Evolutionary conservation across 2,797 vertebrate species (phyloP).

Genomic region (Typhlichthys subterraneus): DNA sequence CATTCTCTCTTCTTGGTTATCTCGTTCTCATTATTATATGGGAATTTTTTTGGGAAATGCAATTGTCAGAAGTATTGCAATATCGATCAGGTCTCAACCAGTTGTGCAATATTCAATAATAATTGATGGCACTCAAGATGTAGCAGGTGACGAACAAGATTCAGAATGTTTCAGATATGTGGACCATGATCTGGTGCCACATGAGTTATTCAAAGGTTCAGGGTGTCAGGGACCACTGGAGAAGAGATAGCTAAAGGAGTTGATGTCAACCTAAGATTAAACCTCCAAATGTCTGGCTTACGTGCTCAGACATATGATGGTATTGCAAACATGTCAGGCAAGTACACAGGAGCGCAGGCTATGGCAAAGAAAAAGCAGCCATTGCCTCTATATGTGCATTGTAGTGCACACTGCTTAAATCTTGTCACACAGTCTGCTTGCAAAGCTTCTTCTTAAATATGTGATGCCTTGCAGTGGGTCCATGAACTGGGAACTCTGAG

Average conservation of each 20-base stretch:
- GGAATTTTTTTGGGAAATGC: neutral
- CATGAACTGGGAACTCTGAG: constrained; percentile 22
- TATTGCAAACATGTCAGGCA: constrained; percentile 28
- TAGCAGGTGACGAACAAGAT: constrained; percentile 26
- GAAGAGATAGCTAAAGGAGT: constrained; percentile 19
- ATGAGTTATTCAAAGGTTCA: constrained; percentile 29
- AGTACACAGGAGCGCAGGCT: constrained; percentile 17
- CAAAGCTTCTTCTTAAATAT: constrained; percentile 6
- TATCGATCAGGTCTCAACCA: constrained; percentile 7
- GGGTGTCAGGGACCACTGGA: constrained; percentile 19
- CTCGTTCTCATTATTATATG: constrained; percentile 26
- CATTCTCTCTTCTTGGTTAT: constrained; percentile 25
- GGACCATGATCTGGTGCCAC: constrained; percentile 31
- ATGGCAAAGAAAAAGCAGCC: constrained; percentile 9
- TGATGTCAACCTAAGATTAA: constrained; percentile 31
- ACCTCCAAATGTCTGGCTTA: constrained; percentile 32
- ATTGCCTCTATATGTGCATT: constrained; percentile 33
- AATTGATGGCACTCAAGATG: constrained; percentile 28
- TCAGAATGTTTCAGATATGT: constrained; percentile 37
- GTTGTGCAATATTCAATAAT: constrained; percentile 33
- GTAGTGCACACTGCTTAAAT: constrained; percentile 27
- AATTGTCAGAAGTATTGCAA: neutral
- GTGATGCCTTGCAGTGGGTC: constrained; percentile 20
- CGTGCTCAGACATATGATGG: constrained; percentile 32
- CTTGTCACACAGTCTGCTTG: constrained; percentile 19